Evolutionary conservation across 1,140 invertebrate genomes (phyloP), one percentile per base, ranked within the genome.

Genomic region (Maniola jurtina): DNA sequence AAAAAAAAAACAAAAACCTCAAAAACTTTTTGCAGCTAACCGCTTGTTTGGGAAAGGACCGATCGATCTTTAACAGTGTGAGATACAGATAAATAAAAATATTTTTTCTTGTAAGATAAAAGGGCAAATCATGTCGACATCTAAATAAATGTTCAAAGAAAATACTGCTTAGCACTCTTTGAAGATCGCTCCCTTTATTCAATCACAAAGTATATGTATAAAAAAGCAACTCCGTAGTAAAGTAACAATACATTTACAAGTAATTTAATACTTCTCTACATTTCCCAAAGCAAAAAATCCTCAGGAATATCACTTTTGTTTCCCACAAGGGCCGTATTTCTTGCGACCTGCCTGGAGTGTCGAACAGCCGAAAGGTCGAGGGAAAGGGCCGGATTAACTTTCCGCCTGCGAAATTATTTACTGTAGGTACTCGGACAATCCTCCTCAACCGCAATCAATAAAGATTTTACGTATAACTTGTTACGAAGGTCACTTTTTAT

Each of bases 321-420:
- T 66, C 56, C 63, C 63, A 66, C 64, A 66, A 66, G 64, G 56
- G 57, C 48, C 56, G 57, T 66, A 60, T 66, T 66, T 66, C 64
- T 59, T 50, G 64, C 56, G 56, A 66, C 63, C 63, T 59, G 47
- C 48, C 56, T 60, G 42, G 48, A 60, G 64, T 38, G 50, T 36
- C 57, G 64, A 66, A 66, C 56, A 66, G 58, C 60, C 64, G 65
- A 66, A 64, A 64, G 69, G 59, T 63, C 61, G 58, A 61, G 54
- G 59, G 54, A 60, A 70, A 71, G 55, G 64, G 40, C 57, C 55
- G 57, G 64, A 71, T 71, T 66, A 71, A 61, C 69, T 71, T 67
- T 64, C 57, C 64, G 69, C 64, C 61, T 64, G 50, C 56, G 66
- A 67, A 71, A 71, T 71, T 64, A 71, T 67, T 71, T 67, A 71